Evolutionary conservation across 2,113 vertebrate genomes (phyloP).

Genomic region (Ochotona princeps): DNA sequence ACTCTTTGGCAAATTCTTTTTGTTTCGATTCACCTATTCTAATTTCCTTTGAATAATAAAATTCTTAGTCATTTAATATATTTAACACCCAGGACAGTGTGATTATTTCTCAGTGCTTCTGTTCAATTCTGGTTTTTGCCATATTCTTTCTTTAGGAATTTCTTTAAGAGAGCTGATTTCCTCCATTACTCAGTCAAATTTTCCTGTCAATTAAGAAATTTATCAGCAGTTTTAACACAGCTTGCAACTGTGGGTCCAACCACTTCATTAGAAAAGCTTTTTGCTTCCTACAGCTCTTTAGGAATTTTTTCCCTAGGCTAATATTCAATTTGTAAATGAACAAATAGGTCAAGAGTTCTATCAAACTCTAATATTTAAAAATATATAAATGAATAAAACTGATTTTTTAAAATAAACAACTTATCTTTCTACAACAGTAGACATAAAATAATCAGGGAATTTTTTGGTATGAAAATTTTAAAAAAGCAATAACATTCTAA

Average conservation of each 20-base stretch:
- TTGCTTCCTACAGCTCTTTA: background rate
- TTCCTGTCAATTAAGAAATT: slow-evolving; percentile 59
- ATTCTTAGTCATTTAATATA: slow-evolving; percentile 22
- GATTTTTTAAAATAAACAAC: background rate
- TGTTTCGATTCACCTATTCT: background rate
- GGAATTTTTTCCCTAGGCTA: background rate
- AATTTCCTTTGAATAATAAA: slow-evolving; percentile 43
- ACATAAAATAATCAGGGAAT: background rate
- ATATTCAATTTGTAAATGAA: slow-evolving; percentile 31
- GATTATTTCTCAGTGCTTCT: slow-evolving; percentile 9
- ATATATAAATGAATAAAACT: background rate
- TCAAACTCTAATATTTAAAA: background rate
- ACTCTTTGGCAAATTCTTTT: background rate
- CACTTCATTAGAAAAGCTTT: slow-evolving; percentile 30
- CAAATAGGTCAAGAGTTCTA: background rate
- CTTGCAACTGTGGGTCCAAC: background rate
- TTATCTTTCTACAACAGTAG: background rate
- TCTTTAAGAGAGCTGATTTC: slow-evolving; percentile 48
- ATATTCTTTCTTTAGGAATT: background rate
- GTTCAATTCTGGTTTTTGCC: slow-evolving; percentile 26
- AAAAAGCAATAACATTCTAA: slow-evolving; percentile 12
- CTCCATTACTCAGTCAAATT: background rate
- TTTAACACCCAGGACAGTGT: background rate
- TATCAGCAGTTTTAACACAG: slow-evolving; percentile 57
- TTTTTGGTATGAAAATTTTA: background rate